A percentile compares a stretch with the other conserved stretches of the same genome.
phyloP scores from a whole-genome alignment of 2,113 vertebrate species.

The Ramphastos sulfuratus region DNA sequence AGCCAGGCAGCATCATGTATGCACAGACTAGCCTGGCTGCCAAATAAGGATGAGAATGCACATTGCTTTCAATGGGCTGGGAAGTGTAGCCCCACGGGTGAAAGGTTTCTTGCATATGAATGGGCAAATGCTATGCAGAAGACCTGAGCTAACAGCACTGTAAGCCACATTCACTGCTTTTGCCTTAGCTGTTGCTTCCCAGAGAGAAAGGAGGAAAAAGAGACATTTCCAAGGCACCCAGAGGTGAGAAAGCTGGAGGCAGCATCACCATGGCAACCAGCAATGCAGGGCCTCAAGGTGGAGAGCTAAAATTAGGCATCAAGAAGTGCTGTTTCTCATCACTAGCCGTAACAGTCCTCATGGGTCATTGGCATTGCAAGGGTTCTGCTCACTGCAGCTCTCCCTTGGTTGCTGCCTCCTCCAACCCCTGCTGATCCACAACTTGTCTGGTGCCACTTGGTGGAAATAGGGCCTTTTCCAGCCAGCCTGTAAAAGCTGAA shows the following conservation, averaged over 20 bases:
- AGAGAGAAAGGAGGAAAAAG: background rate
- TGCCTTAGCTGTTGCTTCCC: background rate
- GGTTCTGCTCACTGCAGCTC: background rate
- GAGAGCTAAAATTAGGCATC: conserved; percentile 25
- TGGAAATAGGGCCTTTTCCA: background rate
- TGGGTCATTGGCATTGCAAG: background rate
- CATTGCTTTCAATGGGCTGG: rapidly evolving
- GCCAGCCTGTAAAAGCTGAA: background rate
- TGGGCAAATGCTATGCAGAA: background rate
- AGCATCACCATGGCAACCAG: background rate
- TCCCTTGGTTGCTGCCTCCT: background rate
- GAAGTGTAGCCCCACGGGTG: background rate
- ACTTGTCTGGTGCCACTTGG: background rate
- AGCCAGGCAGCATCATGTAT: rapidly evolving
- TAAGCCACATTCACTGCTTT: background rate
- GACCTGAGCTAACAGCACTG: background rate
- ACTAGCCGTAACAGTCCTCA: rapidly evolving
- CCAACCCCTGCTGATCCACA: background rate
- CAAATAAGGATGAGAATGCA: rapidly evolving
- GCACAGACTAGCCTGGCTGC: background rate
- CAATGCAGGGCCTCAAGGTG: background rate
- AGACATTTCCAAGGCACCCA: background rate
- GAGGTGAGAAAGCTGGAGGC: rapidly evolving
- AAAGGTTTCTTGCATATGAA: background rate
- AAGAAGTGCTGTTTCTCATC: background rate